These are phyloP conservation scores for chimpanzee (Pan troglodytes) DNA, from an alignment of 2,113 vertebrate genomes.

Conservation along the genomic window DNA sequence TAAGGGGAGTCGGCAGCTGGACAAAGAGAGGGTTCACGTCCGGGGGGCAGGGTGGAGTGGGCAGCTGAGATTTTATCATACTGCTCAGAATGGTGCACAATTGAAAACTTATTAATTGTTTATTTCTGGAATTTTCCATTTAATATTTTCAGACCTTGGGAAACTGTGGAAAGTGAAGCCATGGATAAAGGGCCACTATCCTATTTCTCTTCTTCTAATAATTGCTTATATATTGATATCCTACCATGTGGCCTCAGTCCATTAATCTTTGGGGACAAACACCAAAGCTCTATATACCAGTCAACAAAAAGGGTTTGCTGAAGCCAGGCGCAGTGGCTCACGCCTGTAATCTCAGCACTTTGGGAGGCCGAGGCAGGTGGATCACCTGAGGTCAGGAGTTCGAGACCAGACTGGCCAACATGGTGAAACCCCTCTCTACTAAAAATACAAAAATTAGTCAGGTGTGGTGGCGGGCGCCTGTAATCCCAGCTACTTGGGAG, in stretches of 20 bases:
- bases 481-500: too few species aligned
- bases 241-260: not conserved
- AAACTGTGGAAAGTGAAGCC: not conserved
- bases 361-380: too few species aligned
- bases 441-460: too few species aligned
- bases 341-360: too few species aligned
- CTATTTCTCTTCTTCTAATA: not conserved
- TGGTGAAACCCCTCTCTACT: too few species aligned
- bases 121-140: not conserved
- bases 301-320: not conserved
- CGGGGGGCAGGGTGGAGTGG: too few species aligned
- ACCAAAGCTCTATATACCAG: not conserved
- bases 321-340: too few species aligned
- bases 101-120: not conserved
- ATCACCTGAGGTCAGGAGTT: too few species aligned
- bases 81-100: not conserved
- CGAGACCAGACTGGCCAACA: too few species aligned
- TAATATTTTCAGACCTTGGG: not conserved
- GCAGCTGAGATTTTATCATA: not conserved
- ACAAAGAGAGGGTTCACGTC: too few species aligned
- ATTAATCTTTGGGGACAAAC: not conserved
- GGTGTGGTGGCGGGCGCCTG: rapidly evolving
- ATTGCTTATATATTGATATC: not conserved
- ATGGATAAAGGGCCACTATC: not conserved
- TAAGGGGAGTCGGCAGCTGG: too few species aligned